These are phyloP conservation scores for Podarcis siculus DNA, from an alignment of 2,797 vertebrate genomes.

Conservation along the genomic window DNA sequence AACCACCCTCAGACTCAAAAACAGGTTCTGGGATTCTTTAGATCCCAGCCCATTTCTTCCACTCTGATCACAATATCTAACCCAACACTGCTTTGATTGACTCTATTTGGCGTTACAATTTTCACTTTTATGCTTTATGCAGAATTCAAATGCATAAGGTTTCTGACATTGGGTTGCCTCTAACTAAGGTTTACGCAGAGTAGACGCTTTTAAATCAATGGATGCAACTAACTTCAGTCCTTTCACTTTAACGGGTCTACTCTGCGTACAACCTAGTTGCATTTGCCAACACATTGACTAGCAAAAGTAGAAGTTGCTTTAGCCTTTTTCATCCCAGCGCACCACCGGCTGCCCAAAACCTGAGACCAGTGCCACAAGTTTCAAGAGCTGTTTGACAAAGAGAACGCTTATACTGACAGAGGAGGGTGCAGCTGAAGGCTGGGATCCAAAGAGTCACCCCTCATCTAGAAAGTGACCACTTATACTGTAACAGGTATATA, in stretches of 20 bases:
- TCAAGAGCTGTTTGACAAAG: slow-evolving; percentile 47
- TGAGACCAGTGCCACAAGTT: slow-evolving; percentile 38
- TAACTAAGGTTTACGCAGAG: no score
- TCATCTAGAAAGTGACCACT: slow-evolving; percentile 55
- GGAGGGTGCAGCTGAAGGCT: slow-evolving; percentile 31
- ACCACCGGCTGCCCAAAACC: slow-evolving; percentile 34
- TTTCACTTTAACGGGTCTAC: no score
- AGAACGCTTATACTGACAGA: slow-evolving; percentile 36
- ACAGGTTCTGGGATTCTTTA: not conserved
- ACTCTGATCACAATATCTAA: not conserved
- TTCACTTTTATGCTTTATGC: not conserved
- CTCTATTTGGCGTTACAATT: not conserved
- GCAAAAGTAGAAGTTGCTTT: not conserved
- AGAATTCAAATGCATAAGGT: slow-evolving; percentile 25
- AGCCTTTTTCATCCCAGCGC: slow-evolving; percentile 1
- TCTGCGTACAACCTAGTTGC: no score
- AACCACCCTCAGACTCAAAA: not conserved
- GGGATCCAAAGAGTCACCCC: slow-evolving; percentile 43
- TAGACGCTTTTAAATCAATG: no score
- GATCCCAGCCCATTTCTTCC: not conserved
- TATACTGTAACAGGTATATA: slow-evolving; percentile 63
- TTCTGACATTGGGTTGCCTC: slow-evolving; percentile 27
- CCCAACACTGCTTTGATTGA: not conserved
- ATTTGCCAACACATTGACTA: slow-evolving; percentile 30
- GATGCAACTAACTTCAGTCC: no score